Evolutionary conservation across 1,140 invertebrate species (phyloP).

Genomic region (Drosophila ficusphila): DNA sequence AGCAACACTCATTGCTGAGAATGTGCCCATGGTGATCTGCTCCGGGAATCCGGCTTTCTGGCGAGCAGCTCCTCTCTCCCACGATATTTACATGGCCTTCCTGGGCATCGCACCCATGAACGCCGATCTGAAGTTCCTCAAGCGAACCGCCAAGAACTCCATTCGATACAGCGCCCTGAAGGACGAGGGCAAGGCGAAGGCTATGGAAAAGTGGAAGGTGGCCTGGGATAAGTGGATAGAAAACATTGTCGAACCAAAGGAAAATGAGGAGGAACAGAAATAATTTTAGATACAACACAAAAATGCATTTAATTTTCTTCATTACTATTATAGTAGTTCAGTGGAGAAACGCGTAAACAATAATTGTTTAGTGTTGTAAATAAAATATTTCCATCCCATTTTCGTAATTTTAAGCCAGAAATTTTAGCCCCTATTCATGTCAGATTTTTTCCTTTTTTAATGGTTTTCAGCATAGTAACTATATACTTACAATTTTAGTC

Average conservation of each 20-base stretch:
- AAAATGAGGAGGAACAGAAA: background rate
- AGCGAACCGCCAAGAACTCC: constrained; percentile 91
- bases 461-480: too few relatives aligned
- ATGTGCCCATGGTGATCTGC: constrained; percentile 86
- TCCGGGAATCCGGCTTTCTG: constrained; percentile 91
- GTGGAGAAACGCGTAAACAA: too few relatives aligned
- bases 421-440: too few relatives aligned
- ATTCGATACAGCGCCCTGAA: constrained; percentile 86
- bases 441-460: too few relatives aligned
- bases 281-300: background rate
- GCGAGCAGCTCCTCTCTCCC: constrained; percentile 89
- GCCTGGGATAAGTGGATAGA: constrained; percentile 66
- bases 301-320: background rate
- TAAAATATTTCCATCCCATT: too few relatives aligned
- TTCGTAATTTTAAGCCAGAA: too few relatives aligned
- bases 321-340: too few relatives aligned
- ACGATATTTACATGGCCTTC: constrained; percentile 93
- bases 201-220: constrained; percentile 60
- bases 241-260: constrained; percentile 13
- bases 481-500: too few relatives aligned
- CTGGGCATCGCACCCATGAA: constrained; percentile 90
- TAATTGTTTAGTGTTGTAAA: too few relatives aligned
- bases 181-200: constrained; percentile 49
- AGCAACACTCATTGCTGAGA: constrained; percentile 87
- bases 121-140: constrained; percentile 89